These are phyloP conservation scores for Fukomys damarensis DNA, from an alignment of 2,113 vertebrate species.

Conservation along the genomic window DNA sequence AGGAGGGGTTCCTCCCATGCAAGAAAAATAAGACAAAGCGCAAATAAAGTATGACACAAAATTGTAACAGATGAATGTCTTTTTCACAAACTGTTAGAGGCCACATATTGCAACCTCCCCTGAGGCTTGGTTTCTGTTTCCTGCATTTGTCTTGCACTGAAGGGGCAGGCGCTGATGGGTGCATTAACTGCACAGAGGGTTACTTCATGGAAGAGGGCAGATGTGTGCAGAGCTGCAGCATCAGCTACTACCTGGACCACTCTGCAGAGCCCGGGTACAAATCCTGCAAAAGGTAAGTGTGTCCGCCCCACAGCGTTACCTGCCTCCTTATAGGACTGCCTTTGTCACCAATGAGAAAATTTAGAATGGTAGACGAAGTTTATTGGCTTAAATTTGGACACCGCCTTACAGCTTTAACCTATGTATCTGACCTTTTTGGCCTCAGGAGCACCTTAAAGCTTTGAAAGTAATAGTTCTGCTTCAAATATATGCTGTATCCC, in stretches of 20 bases:
- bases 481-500: neutral
- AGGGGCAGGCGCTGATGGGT: conserved; percentile 95
- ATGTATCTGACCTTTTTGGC: neutral
- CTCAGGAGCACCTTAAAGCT: neutral
- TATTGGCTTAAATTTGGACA: neutral
- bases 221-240: conserved; percentile 93
- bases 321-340: neutral
- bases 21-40: neutral
- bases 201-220: conserved; percentile 96
- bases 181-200: conserved; percentile 93
- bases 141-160: conserved; percentile 71
- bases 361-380: too few species aligned
- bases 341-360: neutral
- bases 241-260: conserved; percentile 93
- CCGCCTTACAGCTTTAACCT: neutral
- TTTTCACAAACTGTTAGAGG: neutral
- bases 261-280: conserved; percentile 89
- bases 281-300: conserved; percentile 94
- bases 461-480: neutral
- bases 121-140: conserved; percentile 47
- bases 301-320: neutral
- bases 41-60: neutral
- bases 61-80: neutral
- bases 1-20: neutral
- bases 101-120: neutral